Evolutionary conservation across 2,113 vertebrate genomes (phyloP), one percentile per base, ranked within the genome.

Genomic region (Scatophagus argus): DNA sequence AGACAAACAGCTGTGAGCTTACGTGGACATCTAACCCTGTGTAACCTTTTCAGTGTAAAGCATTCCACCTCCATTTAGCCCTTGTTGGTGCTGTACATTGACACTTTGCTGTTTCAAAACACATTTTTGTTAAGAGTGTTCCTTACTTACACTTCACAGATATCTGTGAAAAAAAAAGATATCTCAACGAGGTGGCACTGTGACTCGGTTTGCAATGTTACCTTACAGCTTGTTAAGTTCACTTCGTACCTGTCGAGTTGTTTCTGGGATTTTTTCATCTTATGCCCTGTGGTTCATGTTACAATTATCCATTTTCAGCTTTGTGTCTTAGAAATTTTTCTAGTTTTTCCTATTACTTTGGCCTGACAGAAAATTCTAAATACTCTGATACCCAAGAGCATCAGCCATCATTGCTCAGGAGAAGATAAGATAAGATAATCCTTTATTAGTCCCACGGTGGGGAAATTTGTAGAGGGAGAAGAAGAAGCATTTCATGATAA

Each of bases 1-100:
- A 65, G 75, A 82, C 67, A 85, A 85, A 82, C 52, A 80, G 80
- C 86, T 65, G 29, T 34, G 34, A n/a, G 49, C 70, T 71, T 34
- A 64, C 38, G 77, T 59, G 46, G 43, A 79, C 56, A 70, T 74
- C 52, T 80, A 36, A 71, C 44, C 60, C 23, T 25, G 43, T 31
- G 41, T 62, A 58, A 79, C 71, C 67, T 66, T 69, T 78, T 59
- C 43, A 25, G 27, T 34, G 34, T 65, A 27, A 61, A 38, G 31
- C 67, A 64, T 38, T 44, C n/a, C n/a, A 13, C 67, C 19, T 46
- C n/a, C 8, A 5, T 41, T 39, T 41, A 46, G 23, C 34, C 21
- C 29, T 73, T 38, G 29, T 5, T 10, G 19, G n/a, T 44, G 36
- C 25, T 27, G 25, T 43, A 36, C 52, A 46, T 66, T 31, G 60